Conservation (phyloP, 2,797 vertebrate genomes). For the Hoplostethus mediterraneus region DNA sequence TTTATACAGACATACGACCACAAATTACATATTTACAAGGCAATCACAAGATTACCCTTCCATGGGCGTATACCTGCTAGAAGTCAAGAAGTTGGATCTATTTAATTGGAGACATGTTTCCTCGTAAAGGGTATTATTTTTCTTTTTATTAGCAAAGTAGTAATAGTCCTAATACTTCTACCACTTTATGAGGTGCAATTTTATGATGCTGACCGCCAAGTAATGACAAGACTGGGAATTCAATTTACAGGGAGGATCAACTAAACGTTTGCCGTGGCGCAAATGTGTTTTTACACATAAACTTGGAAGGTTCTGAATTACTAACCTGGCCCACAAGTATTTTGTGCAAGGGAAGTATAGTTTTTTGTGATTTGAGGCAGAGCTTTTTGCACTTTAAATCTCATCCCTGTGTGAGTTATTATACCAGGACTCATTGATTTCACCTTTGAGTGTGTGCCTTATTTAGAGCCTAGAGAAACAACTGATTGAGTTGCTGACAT, state of each 20-base stretch:
- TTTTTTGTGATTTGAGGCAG: neutral
- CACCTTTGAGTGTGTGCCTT: conserved; percentile 20
- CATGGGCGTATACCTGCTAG: too few species aligned
- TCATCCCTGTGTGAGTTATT: conserved; percentile 32
- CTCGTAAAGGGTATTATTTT: too few species aligned
- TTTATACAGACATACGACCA: neutral
- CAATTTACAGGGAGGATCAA: neutral
- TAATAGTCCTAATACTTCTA: neutral
- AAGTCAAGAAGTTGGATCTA: too few species aligned
- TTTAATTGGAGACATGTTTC: too few species aligned
- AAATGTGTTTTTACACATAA: conserved; percentile 9
- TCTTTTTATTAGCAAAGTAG: neutral
- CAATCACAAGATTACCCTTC: too few species aligned
- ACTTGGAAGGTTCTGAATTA: conserved; percentile 9
- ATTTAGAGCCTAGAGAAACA: conserved; percentile 45
- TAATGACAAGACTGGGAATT: neutral
- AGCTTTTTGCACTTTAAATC: conserved; percentile 37
- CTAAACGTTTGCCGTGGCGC: neutral
- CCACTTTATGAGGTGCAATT: neutral
- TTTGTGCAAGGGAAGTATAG: conserved; percentile 9
- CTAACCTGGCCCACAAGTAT: conserved; percentile 24
- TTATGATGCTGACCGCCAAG: neutral
- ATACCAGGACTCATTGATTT: conserved; percentile 44
- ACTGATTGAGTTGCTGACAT: conserved; percentile 47
- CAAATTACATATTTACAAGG: too few species aligned